Percentiles rank a stretch among this genome's conserved stretches.
Conservation (phyloP, 2,888 invertebrate genomes). For the Hirtodrosophila cameraria region DNA sequence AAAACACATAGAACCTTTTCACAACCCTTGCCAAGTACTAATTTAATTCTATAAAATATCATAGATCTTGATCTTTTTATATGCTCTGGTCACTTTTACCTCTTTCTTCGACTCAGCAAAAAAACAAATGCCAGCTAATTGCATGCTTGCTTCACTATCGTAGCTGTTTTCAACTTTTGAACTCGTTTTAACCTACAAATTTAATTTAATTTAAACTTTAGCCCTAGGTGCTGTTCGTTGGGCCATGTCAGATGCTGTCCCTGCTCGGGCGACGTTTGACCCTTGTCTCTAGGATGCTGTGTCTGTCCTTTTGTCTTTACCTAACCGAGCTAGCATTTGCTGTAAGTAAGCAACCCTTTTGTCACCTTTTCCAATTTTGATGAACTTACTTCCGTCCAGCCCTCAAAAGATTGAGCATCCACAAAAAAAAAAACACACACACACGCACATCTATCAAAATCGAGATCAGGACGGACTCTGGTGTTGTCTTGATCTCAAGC, state of each 20-base stretch:
- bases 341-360: conserved; percentile 56
- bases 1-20: background rate
- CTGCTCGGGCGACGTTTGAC: conserved; percentile 54
- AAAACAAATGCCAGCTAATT: conserved; percentile 55
- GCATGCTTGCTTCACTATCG: conserved; percentile 48
- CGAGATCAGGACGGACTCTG: conserved; percentile 11
- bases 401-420: conserved; percentile 38
- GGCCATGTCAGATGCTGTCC: conserved; percentile 57
- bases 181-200: conserved; percentile 65
- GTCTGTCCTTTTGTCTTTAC: conserved; percentile 65
- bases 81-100: conserved; percentile 19
- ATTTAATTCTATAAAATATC: conserved; percentile 5
- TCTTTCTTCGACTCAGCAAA: background rate
- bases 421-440: too few species aligned
- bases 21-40: background rate
- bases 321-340: conserved; percentile 35
- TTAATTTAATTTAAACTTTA: conserved; percentile 76
- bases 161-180: conserved; percentile 60
- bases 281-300: conserved; percentile 53
- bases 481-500: conserved; percentile 56
- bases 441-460: conserved; percentile 20
- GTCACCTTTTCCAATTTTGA: conserved; percentile 73
- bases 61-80: conserved; percentile 5
- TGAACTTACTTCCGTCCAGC: conserved; percentile 70
- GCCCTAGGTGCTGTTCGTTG: conserved; percentile 40